Base-by-base conservation (phyloP, 2,888 invertebrate genomes). In the Nyleta sp. region DNA sequence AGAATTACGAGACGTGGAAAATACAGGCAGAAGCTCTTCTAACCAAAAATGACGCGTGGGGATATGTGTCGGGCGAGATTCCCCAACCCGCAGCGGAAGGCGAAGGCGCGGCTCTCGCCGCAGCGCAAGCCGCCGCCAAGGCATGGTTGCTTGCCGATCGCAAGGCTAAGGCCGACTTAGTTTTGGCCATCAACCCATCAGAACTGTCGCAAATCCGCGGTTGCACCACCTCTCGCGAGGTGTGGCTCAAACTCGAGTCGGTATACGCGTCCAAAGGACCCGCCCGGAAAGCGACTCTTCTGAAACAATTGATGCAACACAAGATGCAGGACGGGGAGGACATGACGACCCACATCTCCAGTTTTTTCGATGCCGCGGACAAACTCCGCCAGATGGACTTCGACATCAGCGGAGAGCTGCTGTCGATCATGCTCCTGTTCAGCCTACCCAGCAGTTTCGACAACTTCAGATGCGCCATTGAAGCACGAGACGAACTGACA, bases 261-360 rank as follows among this genome's bases (percentile, higher is more conserved):
- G 42, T 42, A 15, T 42, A 42, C 17, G 42, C 42, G 4, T 42
- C 42, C 4, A 42, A 17, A 17, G 42, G 42, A 6, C 42, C 42
- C n/a, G 44, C 44, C 11, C 44, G 22, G 6, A 46, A 46, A 38
- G 42, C 74, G 24, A 7, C 55, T 13, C 44, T 46, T 1, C 20
- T 46, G 6, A 46, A 46, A 11, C 44, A 15, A 2, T 15, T 46
- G 11, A 11, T 18, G 11, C 44, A 46, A 22, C 44, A 46, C 5
- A 2, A n/a, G 22, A 46, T 46, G 44, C 22, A 46, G n/a, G 44
- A 46, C n/a, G 44, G 44, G 22, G 44, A 46, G 15, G 44, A 46
- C 44, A n/a, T 52, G 18, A 24, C 86, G 11, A 84, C 87, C 6
- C 89, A 89, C 77, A 35, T 89, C 8, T 80, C 80, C 24, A 38